Conservation (phyloP, 2,113 vertebrate species). For the Neogobius melanostomus region DNA sequence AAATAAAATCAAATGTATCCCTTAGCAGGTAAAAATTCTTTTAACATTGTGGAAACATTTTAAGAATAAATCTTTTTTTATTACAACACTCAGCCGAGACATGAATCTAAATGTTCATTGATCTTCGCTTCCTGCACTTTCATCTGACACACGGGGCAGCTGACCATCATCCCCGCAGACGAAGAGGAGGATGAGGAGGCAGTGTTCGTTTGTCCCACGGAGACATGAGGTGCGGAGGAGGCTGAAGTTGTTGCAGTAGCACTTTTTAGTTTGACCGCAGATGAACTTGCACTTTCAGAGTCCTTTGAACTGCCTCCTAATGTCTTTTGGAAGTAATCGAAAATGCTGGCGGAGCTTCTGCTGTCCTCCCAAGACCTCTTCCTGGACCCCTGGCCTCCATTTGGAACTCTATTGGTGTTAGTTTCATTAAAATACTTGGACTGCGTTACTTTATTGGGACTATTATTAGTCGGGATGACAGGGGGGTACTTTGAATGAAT, state of each 20-base stretch:
- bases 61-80: not conserved
- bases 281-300: not conserved
- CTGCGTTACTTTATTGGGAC: constrained; percentile 8
- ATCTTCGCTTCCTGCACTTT: constrained; percentile 81
- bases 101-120: constrained; percentile 89
- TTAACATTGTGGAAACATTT: not conserved
- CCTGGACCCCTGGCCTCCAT: constrained; percentile 35
- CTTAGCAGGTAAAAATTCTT: not conserved
- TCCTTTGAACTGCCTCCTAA: constrained; percentile 12
- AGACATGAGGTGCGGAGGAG: constrained; percentile 6
- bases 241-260: not conserved
- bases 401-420: not conserved
- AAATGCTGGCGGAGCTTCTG: constrained; percentile 49
- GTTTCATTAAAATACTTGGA: constrained; percentile 44
- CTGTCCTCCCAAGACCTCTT: constrained; percentile 62
- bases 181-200: constrained; percentile 14
- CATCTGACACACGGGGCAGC: constrained; percentile 85
- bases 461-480: constrained; percentile 10
- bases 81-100: constrained; percentile 69
- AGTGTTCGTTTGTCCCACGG: not conserved
- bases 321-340: constrained; percentile 63
- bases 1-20: not conserved
- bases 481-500: constrained; percentile 2
- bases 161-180: constrained; percentile 65
- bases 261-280: constrained; percentile 25